Evolutionary conservation across 2,888 invertebrate species (phyloP).

Genomic region (Pomacea canaliculata): DNA sequence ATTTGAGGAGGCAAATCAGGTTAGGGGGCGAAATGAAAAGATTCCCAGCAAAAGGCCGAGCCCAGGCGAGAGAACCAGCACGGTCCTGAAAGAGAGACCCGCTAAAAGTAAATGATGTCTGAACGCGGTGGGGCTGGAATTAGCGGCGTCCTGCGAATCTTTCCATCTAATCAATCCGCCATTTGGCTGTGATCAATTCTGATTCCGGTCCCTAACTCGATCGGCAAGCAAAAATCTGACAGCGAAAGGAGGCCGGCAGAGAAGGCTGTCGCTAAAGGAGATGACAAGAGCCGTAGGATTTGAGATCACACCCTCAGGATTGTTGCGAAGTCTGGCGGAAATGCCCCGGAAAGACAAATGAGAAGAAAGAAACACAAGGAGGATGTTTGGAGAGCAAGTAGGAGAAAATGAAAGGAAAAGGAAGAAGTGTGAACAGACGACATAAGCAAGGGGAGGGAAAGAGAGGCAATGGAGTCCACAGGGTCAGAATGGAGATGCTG

Average conservation of each 20-base stretch:
- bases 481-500: too few relatives aligned
- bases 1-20: slow-evolving; percentile 24
- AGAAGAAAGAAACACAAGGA: background rate
- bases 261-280: background rate
- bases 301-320: background rate
- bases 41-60: slow-evolving; percentile 18
- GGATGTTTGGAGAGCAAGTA: background rate
- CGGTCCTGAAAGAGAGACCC: slow-evolving; percentile 7
- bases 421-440: background rate
- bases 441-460: too few relatives aligned
- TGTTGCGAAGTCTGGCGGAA: background rate
- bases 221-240: slow-evolving; percentile 35
- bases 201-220: slow-evolving; percentile 40
- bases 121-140: slow-evolving; percentile 23
- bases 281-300: slow-evolving; percentile 14
- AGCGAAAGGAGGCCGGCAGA: slow-evolving; percentile 8
- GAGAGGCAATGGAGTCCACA: too few relatives aligned
- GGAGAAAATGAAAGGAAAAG: background rate
- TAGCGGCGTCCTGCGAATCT: slow-evolving; percentile 20
- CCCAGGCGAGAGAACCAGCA: slow-evolving; percentile 4
- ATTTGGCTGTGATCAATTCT: slow-evolving; percentile 43
- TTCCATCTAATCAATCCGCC: slow-evolving; percentile 41
- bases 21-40: slow-evolving; percentile 23
- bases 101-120: slow-evolving; percentile 31
- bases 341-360: slow-evolving; percentile 1